Evolutionary conservation across 2,888 invertebrate genomes (phyloP).

Genomic region (Oligia latruncula): DNA sequence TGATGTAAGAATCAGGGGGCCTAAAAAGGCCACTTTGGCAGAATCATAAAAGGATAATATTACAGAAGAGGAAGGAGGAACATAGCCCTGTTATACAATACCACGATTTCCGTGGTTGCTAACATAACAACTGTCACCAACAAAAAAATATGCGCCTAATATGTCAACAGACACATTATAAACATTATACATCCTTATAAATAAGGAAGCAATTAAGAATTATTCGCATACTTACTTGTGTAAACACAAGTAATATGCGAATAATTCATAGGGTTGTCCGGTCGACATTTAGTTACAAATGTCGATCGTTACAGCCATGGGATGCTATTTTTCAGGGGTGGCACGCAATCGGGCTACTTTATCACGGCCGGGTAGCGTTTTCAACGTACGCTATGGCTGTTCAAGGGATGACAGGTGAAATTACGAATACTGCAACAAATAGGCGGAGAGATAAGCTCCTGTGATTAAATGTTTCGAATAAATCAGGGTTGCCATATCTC

Average conservation of each 20-base stretch:
- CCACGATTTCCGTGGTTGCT: not conserved
- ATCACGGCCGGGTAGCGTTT: slow-evolving; percentile 70
- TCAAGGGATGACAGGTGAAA: slow-evolving; percentile 71
- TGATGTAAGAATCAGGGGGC: not conserved
- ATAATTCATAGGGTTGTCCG: slow-evolving; percentile 65
- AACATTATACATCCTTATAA: slow-evolving; percentile 33
- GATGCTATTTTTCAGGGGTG: slow-evolving; percentile 66
- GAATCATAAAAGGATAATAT: too few species aligned
- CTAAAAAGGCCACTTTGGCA: too few species aligned
- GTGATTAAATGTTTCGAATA: slow-evolving; percentile 73
- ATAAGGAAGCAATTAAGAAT: too few species aligned
- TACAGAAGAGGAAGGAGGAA: too few species aligned
- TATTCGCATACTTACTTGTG: too few species aligned
- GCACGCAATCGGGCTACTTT: slow-evolving; percentile 69
- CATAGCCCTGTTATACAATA: too few species aligned
- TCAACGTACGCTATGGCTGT: slow-evolving; percentile 69
- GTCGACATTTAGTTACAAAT: slow-evolving; percentile 67
- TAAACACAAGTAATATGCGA: slow-evolving; percentile 44
- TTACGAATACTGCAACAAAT: slow-evolving; percentile 72
- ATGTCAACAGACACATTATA: slow-evolving; percentile 32
- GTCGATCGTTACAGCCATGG: slow-evolving; percentile 68
- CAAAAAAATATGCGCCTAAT: slow-evolving; percentile 18
- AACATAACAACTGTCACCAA: not conserved
- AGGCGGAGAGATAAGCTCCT: slow-evolving; percentile 67
- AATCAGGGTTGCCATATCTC: slow-evolving; percentile 57